Evolutionary conservation across 37 sponge, comb jelly and placozoan species (phyloP).

Genomic region (Cliona cf. orientalis): DNA sequence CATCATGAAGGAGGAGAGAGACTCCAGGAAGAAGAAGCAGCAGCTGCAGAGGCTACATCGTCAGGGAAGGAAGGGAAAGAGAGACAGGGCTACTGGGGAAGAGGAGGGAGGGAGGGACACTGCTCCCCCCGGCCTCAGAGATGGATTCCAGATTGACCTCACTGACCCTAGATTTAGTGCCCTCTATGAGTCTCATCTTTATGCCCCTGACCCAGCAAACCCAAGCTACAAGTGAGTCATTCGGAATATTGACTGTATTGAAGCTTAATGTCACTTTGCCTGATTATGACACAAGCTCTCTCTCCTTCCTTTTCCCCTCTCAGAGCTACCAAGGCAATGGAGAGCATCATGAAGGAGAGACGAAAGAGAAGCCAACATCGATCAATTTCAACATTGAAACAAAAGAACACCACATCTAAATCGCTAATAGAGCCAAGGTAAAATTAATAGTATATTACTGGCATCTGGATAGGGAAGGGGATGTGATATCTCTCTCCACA

Average conservation of each 20-base stretch:
- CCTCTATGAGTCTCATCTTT: slow-evolving; percentile 68
- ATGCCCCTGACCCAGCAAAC: slow-evolving; percentile 84
- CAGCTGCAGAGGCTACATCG: background rate
- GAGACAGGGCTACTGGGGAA: background rate
- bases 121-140: background rate
- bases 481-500: no score
- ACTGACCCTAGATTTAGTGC: slow-evolving; percentile 77
- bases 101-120: background rate
- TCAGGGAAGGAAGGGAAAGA: background rate
- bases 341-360: slow-evolving; percentile 47
- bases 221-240: slow-evolving; percentile 75
- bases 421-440: no score
- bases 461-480: no score
- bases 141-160: slow-evolving; percentile 73
- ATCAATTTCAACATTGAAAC: no score
- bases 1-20: slow-evolving; percentile 44
- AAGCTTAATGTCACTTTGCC: no score
- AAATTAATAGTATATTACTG: no score
- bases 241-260: background rate
- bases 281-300: no score
- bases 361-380: slow-evolving; percentile 35
- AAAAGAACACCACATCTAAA: no score
- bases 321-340: slow-evolving; percentile 71
- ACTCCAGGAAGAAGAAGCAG: slow-evolving; percentile 11
- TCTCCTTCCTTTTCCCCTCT: background rate